phyloP scores from a whole-genome alignment of 2,113 vertebrate genomes.

The Poeciliopsis occidentalis region DNA sequence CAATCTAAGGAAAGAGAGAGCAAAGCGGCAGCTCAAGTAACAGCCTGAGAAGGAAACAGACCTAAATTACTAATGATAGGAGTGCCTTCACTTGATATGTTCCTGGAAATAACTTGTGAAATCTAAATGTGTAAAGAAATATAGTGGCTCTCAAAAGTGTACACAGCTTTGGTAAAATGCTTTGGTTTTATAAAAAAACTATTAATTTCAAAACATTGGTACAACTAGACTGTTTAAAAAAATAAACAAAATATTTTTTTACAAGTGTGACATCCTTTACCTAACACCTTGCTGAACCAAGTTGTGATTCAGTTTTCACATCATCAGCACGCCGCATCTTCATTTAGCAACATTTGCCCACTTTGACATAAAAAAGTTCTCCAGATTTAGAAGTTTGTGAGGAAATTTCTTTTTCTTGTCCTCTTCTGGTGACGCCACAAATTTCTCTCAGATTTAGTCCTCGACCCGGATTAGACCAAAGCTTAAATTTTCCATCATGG shows the following conservation, averaged over 20 bases:
- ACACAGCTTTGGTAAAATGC: neutral
- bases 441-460: neutral
- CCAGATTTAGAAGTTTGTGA: no score
- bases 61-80: slow-evolving; percentile 47
- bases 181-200: neutral
- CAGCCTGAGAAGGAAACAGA: slow-evolving; percentile 13
- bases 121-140: neutral
- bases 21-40: slow-evolving; percentile 14
- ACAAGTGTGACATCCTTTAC: neutral
- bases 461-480: neutral
- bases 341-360: neutral
- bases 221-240: no score
- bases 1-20: slow-evolving; percentile 75
- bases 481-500: neutral
- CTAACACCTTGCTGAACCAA: neutral
- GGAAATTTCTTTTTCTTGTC: neutral
- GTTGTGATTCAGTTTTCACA: neutral
- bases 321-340: neutral
- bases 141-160: neutral
- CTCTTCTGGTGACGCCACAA: neutral
- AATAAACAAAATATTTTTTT: no score
- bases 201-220: no score
- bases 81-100: slow-evolving; percentile 18
- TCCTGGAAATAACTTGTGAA: neutral
- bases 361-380: no score